Evolutionary conservation across 2,797 vertebrate genomes (phyloP).

Genomic region (Poecile montanus): DNA sequence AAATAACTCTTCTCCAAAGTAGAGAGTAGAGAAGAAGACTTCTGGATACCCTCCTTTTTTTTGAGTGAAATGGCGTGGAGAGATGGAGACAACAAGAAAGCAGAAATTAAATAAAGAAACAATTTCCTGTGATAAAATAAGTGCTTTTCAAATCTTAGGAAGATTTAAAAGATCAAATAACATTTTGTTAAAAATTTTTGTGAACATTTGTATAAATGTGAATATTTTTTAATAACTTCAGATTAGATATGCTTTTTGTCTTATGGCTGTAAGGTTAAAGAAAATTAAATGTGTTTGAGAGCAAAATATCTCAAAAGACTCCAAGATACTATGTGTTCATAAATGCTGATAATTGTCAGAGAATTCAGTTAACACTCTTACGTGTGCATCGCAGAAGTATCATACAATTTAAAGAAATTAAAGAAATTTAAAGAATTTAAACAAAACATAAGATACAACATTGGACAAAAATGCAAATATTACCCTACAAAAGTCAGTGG

Average conservation of each 20-base stretch:
- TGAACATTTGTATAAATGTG: background rate
- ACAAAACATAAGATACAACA: background rate
- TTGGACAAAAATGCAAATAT: background rate
- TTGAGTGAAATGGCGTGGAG: background rate
- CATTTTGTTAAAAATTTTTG: background rate
- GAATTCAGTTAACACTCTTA: background rate
- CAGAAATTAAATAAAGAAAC: background rate
- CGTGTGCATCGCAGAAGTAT: background rate
- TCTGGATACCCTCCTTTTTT: background rate
- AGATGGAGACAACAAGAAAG: background rate
- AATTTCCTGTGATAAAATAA: background rate
- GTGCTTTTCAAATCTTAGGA: background rate
- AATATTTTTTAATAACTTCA: background rate
- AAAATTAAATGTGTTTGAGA: background rate
- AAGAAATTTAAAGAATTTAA: background rate
- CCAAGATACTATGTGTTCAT: background rate
- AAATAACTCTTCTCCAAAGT: background rate
- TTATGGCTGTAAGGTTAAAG: background rate
- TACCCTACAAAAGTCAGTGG: background rate
- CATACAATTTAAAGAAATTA: background rate
- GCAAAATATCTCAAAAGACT: background rate
- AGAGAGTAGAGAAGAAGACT: background rate
- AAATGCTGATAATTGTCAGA: background rate
- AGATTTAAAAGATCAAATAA: background rate
- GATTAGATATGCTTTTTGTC: background rate